Evolutionary conservation across 2,113 vertebrate genomes (phyloP), one percentile per base, ranked within the genome.

Genomic region (Ictalurus punctatus): DNA sequence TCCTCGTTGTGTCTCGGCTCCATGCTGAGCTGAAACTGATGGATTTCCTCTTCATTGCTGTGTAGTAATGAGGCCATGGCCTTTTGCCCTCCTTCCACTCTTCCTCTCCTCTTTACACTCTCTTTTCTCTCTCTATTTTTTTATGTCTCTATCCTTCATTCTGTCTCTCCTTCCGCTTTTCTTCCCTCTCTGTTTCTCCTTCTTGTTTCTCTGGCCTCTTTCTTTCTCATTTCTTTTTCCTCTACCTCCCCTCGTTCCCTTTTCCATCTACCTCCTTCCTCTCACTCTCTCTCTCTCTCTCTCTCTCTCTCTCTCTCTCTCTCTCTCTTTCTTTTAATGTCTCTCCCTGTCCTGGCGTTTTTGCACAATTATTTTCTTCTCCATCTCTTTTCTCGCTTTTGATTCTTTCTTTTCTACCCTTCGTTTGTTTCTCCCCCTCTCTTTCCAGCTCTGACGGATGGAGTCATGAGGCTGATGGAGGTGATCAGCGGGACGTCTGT

Each of bases 1-100:
- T 52, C 69, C 67, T 74, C 37, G 37, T 78, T 76, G 56, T 61
- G 37, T 78, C 37, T 79, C 30, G 37, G 27, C 73, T 48, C 21
- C 85, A 48, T 63, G 59, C 85, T 63, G 73, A n/a, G 71, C 85
- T 30, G 59, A 86, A 79, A 86, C 71, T 78, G 85, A 86, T 86
- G 71, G 56, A 86, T 86, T 78, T 63, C 73, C 73, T 79, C 37
- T 16, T 63, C 48, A 27, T 59, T 27, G 59, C 67, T 78, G 54
- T 85, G 58, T 65, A 79, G 63, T 88, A 83, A 82, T 83, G 78
- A 83, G 81, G 81, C 34, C 81, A 83, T 12, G 34, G 34, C 58
- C 81, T 83, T 58, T 63, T 83, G 81, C 34, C 81, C 56, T 63
- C 81, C 23, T 83, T 83, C 34, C 81, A 61, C 81, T 83, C 56